Conservation (phyloP, 2,797 vertebrate genomes). For the Enteromius trimaculatus region DNA sequence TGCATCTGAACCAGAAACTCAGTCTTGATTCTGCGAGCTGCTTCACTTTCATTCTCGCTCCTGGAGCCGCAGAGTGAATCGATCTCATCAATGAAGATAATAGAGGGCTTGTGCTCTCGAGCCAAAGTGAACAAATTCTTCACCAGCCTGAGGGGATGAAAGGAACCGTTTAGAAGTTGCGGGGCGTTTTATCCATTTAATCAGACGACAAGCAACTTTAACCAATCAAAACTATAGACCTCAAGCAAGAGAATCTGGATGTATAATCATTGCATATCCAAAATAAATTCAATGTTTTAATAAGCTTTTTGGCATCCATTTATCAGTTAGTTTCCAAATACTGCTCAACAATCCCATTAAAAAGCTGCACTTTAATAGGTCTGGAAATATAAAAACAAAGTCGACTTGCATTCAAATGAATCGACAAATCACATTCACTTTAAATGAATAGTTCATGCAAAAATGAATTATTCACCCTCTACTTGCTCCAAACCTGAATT, state of each 20-base stretch:
- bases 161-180: background rate
- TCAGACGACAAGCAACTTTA: background rate
- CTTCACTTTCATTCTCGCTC: conserved; percentile 98
- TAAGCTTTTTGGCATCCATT: background rate
- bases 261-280: background rate
- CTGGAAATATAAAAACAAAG: background rate
- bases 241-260: background rate
- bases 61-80: conserved; percentile 96
- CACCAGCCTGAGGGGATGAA: conserved; percentile 81
- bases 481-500: background rate
- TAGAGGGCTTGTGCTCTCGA: conserved; percentile 94
- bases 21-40: conserved; percentile 95
- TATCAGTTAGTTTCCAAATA: background rate
- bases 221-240: background rate
- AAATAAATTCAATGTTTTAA: background rate
- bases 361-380: background rate
- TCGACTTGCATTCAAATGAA: background rate
- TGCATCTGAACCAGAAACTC: conserved; percentile 99
- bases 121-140: conserved; percentile 96
- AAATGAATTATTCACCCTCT: background rate
- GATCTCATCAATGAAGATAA: conserved; percentile 98
- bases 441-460: background rate
- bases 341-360: background rate
- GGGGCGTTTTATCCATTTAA: background rate
- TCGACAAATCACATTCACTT: background rate